phyloP scores from a whole-genome alignment of 1,140 invertebrate species.

The Papilio machaon region DNA sequence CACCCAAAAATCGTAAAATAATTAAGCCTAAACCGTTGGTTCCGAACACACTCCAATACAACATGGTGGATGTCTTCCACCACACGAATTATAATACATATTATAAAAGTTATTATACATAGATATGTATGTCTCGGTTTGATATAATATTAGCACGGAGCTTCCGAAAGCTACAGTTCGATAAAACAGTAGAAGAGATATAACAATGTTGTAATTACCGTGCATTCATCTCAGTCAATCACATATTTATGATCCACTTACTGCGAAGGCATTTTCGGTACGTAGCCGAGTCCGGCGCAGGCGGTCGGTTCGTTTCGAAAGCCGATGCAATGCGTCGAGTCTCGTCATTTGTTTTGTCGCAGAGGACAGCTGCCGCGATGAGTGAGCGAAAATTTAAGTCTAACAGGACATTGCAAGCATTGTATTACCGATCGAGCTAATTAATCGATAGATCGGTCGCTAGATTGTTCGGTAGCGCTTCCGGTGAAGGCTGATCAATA shows the following conservation, averaged over 20 bases:
- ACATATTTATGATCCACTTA: constrained; percentile 15
- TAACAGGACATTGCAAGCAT: constrained; percentile 73
- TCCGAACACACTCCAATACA: too few relatives aligned
- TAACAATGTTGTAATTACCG: constrained; percentile 5
- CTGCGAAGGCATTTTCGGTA: constrained; percentile 19
- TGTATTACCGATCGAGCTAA: constrained; percentile 72
- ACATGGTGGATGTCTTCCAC: too few relatives aligned
- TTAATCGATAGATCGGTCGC: constrained; percentile 74
- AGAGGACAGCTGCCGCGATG: constrained; percentile 67
- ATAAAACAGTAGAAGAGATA: neutral
- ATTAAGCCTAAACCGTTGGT: too few relatives aligned
- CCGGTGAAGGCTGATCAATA: constrained; percentile 78
- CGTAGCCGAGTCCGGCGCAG: neutral
- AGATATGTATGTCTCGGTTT: too few relatives aligned
- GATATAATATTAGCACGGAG: neutral
- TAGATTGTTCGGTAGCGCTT: constrained; percentile 76
- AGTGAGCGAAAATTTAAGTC: constrained; percentile 70
- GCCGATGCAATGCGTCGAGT: constrained; percentile 30
- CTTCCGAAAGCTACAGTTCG: neutral
- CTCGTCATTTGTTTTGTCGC: constrained; percentile 65
- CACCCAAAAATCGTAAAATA: too few relatives aligned
- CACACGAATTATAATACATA: too few relatives aligned
- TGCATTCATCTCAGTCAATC: constrained; percentile 5
- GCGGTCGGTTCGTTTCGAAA: constrained; percentile 18
- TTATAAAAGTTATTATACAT: too few relatives aligned